Base-by-base conservation (phyloP, 2,888 invertebrate genomes). In the Seira sanloemensis region DNA sequence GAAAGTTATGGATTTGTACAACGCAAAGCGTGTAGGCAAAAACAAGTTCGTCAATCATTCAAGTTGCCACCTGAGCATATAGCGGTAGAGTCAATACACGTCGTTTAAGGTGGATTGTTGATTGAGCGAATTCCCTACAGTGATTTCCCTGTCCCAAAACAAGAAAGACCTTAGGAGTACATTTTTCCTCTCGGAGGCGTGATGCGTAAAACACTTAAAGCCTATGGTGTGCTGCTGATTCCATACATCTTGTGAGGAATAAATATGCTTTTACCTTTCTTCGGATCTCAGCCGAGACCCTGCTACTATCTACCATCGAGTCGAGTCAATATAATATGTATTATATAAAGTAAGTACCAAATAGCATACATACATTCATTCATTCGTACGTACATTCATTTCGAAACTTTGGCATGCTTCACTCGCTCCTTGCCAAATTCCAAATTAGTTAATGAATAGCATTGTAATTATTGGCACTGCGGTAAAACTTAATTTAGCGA, bases 71-170 rank as follows among this genome's bases (percentile, higher is more conserved):
- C 62, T 62, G 62, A 62, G n/a, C 58, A 58, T 5, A 58, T 9
- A 5, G 2, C 16, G n/a, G 16, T 9, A 62, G 62, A 62, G 62
- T 62, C 19, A 62, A 62, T 62, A 62, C 21, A 62, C 62, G 23
- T 62, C 62, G 62, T 62, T 62, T 62, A 62, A 62, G 62, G 62
- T 23, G 19, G 62, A 62, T 62, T 62, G 62, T 62, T 62, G 62
- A 62, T 62, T 62, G 62, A 62, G 23, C 62, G 69, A 80, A 74
- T n/a, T 74, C 73, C 65, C 78, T 68, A 68, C 84, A 23, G 78
- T 84, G 84, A 84, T 78, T 84, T 81, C 68, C 65, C 26, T n/a
- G 23, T 37, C 62, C 23, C 23, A 4, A 12, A 62, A n/a, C 62
- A 62, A 12, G 50, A 12, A 2, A 50, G 37, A 50, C 16, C 50